Evolutionary conservation across 92 coral and sea anemone species (phyloP).

Genomic region (Palythoa grandis): DNA sequence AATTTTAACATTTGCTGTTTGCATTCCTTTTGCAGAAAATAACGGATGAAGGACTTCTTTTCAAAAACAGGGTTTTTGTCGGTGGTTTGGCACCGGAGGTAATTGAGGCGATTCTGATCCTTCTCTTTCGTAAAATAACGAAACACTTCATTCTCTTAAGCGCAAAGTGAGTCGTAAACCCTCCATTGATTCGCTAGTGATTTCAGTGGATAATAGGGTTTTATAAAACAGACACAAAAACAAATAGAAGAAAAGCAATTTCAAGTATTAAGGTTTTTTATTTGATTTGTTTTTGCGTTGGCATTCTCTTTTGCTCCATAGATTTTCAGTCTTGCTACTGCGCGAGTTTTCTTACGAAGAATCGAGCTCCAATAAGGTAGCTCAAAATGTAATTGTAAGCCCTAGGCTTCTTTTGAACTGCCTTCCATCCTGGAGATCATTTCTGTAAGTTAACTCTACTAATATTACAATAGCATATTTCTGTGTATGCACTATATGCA

Average conservation of each 20-base stretch:
- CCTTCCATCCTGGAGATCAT: too few relatives aligned
- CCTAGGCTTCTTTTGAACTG: too few relatives aligned
- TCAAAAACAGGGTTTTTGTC: conserved; percentile 73
- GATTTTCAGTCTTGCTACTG: too few relatives aligned
- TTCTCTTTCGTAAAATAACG: not conserved
- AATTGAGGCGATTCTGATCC: not conserved
- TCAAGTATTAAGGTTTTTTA: not conserved
- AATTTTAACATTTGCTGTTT: not conserved
- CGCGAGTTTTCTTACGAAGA: too few relatives aligned
- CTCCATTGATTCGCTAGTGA: not conserved
- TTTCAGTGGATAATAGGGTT: not conserved
- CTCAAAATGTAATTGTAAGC: too few relatives aligned
- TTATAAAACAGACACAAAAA: not conserved
- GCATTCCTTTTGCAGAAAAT: conserved; percentile 38
- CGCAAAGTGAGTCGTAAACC: too few relatives aligned
- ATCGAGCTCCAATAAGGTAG: too few relatives aligned
- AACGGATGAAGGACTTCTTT: conserved; percentile 35
- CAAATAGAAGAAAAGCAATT: not conserved
- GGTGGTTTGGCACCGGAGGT: conserved; percentile 90
- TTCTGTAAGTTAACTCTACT: too few relatives aligned
- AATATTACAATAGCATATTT: too few relatives aligned
- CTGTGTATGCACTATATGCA: too few relatives aligned
- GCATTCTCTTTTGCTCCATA: too few relatives aligned
- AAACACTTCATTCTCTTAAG: not conserved
- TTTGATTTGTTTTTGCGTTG: not conserved